These are phyloP conservation scores for Megalurothrips usitatus DNA, from an alignment of 2,888 invertebrate genomes.

Conservation along the genomic window DNA sequence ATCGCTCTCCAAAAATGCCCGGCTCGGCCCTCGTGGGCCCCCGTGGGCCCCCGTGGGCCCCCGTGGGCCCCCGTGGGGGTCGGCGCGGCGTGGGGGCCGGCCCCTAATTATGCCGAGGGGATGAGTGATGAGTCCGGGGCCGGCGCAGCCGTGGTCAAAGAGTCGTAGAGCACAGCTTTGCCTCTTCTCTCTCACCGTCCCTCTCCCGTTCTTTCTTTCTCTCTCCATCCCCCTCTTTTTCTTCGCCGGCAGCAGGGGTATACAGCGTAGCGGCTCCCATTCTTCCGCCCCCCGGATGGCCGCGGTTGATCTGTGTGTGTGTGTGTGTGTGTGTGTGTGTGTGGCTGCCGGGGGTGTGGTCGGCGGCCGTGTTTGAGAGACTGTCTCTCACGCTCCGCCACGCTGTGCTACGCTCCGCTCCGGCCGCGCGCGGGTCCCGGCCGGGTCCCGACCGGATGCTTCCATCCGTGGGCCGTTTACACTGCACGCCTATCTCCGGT, in stretches of 20 bases:
- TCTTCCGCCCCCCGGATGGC: too few relatives aligned
- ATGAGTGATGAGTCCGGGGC: not conserved
- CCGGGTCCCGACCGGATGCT: not conserved
- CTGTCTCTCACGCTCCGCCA: too few relatives aligned
- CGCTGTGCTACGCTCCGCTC: not conserved
- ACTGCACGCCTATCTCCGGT: too few relatives aligned
- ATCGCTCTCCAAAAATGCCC: too few relatives aligned
- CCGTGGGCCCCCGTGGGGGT: not conserved
- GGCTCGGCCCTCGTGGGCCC: too few relatives aligned
- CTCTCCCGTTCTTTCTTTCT: not conserved
- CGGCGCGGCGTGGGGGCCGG: not conserved
- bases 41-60: not conserved
- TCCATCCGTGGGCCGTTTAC: not conserved
- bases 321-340: too few relatives aligned
- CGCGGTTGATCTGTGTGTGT: too few relatives aligned
- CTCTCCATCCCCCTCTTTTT: not conserved
- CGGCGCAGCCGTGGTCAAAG: too few relatives aligned
- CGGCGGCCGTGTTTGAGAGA: too few relatives aligned
- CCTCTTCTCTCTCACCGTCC: not conserved
- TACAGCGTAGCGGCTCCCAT: too few relatives aligned
- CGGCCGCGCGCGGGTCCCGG: not conserved
- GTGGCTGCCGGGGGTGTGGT: too few relatives aligned
- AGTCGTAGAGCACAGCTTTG: not conserved
- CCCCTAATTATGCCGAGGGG: not conserved
- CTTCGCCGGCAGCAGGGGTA: too few relatives aligned